Conservation (phyloP, 2,113 vertebrate species). For the Scophthalmus maximus region DNA sequence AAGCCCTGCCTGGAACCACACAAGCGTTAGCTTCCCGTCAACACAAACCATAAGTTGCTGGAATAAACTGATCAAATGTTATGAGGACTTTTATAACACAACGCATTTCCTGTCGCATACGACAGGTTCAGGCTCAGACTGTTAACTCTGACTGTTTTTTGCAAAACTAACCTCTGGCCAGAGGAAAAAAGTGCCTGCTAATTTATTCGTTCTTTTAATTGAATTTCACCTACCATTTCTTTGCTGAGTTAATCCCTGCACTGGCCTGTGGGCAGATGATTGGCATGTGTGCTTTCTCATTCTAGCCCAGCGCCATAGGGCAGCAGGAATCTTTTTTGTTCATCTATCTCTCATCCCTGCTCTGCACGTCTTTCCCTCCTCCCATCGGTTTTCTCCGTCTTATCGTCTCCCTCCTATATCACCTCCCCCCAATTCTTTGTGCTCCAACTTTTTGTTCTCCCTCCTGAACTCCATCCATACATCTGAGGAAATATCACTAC, state of each 20-base stretch:
- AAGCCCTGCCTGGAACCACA: too few relatives aligned
- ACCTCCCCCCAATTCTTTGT: conserved; percentile 15
- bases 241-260: conserved; percentile 77
- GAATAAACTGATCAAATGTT: too few relatives aligned
- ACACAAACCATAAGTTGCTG: too few relatives aligned
- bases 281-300: conserved; percentile 67
- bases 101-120: too few relatives aligned
- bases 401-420: conserved; percentile 31
- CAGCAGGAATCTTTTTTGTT: conserved; percentile 48
- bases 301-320: conserved; percentile 33
- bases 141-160: not conserved
- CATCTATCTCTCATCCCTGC: conserved; percentile 32
- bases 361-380: conserved; percentile 34
- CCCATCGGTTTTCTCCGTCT: conserved; percentile 21
- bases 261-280: conserved; percentile 76
- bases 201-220: conserved; percentile 80
- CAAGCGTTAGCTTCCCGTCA: too few relatives aligned
- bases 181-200: conserved; percentile 50
- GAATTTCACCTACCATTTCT: conserved; percentile 79
- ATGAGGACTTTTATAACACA: too few relatives aligned
- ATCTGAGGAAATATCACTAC: conserved; percentile 52
- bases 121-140: too few relatives aligned
- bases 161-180: conserved; percentile 13
- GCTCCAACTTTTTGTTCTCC: conserved; percentile 37
- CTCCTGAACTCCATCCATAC: conserved; percentile 12